Conservation (phyloP, 2,113 vertebrate species). For the Thamnophis sirtalis region DNA sequence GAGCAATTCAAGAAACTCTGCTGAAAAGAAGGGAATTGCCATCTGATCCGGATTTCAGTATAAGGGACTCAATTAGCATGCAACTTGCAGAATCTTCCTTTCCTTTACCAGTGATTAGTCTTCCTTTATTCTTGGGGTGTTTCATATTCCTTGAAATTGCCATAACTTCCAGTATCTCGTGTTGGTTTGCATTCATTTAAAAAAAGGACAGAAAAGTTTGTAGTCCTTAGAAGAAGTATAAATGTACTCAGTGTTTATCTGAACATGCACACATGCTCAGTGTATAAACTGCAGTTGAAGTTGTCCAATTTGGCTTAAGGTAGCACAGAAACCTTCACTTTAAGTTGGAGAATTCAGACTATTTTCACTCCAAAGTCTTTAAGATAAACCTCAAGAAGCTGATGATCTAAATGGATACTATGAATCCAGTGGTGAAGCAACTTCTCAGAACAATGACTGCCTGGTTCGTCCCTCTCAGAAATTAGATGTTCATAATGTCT, state of each 20-base stretch:
- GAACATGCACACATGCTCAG: background rate
- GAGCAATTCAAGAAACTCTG: constrained; percentile 56
- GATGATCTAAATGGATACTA: background rate
- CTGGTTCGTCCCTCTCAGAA: background rate
- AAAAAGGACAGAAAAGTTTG: background rate
- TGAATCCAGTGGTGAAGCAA: background rate
- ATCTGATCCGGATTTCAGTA: constrained; percentile 65
- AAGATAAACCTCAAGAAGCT: background rate
- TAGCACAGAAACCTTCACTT: background rate
- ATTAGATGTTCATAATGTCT: background rate
- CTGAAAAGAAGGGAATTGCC: constrained; percentile 60
- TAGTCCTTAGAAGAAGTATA: background rate
- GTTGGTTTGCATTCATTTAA: background rate
- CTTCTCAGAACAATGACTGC: background rate
- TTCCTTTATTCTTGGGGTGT: background rate
- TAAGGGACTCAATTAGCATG: constrained; percentile 54
- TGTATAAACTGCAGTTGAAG: background rate
- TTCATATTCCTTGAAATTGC: background rate
- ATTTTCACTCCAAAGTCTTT: background rate
- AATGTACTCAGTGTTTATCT: background rate
- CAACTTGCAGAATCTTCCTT: constrained; percentile 33
- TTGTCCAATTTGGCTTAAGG: background rate
- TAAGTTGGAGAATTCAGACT: background rate
- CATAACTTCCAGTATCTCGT: background rate
- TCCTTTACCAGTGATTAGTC: background rate